Evolutionary conservation across 2,113 vertebrate genomes (phyloP).

Genomic region (Strix uralensis): DNA sequence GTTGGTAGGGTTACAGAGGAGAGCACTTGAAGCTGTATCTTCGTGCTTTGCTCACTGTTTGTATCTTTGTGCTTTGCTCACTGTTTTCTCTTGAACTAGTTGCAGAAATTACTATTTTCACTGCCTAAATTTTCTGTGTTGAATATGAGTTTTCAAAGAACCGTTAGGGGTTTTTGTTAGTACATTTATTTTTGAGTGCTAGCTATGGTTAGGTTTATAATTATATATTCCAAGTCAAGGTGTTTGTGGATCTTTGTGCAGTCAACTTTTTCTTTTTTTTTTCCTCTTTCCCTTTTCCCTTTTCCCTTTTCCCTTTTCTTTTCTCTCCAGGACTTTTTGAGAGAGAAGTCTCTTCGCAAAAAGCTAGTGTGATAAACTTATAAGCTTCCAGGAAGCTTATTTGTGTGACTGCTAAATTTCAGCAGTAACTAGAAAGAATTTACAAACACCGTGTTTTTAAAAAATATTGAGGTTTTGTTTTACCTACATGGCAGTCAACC

Average conservation of each 20-base stretch:
- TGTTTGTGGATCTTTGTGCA: not conserved
- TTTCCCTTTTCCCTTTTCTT: not conserved
- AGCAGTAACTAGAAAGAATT: not conserved
- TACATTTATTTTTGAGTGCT: not conserved
- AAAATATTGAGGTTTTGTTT: conserved; percentile 2
- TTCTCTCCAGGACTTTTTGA: not conserved
- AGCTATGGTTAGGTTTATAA: not conserved
- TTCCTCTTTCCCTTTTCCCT: too few relatives aligned
- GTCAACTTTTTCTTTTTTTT: too few relatives aligned
- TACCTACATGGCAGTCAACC: not conserved
- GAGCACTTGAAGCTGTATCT: not conserved
- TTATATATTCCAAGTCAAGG: not conserved
- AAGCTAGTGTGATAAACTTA: not conserved
- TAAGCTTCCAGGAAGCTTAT: not conserved
- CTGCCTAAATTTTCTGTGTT: not conserved
- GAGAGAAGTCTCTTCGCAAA: not conserved
- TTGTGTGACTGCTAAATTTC: not conserved
- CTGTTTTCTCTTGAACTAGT: not conserved
- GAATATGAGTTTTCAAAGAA: not conserved
- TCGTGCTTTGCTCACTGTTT: not conserved
- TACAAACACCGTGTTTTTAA: not conserved
- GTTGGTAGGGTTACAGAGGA: not conserved
- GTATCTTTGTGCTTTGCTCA: not conserved
- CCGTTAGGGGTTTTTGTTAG: not conserved
- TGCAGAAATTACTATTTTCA: not conserved